Evolutionary conservation across 2,113 vertebrate genomes (phyloP), one percentile per base, ranked within the genome.

Genomic region (Lutjanus erythropterus): DNA sequence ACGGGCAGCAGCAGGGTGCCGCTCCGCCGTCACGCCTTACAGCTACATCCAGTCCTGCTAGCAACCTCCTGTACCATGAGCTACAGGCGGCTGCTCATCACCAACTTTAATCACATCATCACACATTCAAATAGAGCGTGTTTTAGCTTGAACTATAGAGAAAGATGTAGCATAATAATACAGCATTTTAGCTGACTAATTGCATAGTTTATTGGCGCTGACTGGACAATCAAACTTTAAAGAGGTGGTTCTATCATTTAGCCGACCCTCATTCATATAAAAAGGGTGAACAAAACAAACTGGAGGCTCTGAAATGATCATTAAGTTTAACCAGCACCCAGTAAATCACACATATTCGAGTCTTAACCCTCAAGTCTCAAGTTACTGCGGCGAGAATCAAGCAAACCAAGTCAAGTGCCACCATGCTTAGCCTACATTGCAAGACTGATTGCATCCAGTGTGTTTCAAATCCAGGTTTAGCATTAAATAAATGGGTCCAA

Each of bases 1-100:
- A 61, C 44, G 8, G 4, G 25, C n/a, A 46, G 62, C 59, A 80
- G 49, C 58, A 56, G 71, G 50, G 15, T 62, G 33, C 52, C 29
- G 12, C 19, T 55, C 46, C 55, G 59, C 25, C 1, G 5, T 60
- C 19, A 52, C 11, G 0, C 29, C 35, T 35, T 39, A 41, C 37
- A 41, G 65, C 42, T 37, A 44, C 42, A 60, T n/a, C 25, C 1
- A 5, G 72, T 29, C 23, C 4, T 19, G 9, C 10, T 27, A 31
- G 14, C 15, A 47, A 39, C 37, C 55, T 56, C 31, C 62, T 62
- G 19, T 27, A 61, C 16, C 21, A n/a, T n/a, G 42, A 2, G 1
- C 55, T 33, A 9, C 46, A 37, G 33, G 62, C 33, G 0, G 25
- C 49, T 59, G 52, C 50, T 35, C 4, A 15, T 15, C 67, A 53